phyloP scores from a whole-genome alignment of 2,888 invertebrate genomes.

The Nomada hirtipes region DNA sequence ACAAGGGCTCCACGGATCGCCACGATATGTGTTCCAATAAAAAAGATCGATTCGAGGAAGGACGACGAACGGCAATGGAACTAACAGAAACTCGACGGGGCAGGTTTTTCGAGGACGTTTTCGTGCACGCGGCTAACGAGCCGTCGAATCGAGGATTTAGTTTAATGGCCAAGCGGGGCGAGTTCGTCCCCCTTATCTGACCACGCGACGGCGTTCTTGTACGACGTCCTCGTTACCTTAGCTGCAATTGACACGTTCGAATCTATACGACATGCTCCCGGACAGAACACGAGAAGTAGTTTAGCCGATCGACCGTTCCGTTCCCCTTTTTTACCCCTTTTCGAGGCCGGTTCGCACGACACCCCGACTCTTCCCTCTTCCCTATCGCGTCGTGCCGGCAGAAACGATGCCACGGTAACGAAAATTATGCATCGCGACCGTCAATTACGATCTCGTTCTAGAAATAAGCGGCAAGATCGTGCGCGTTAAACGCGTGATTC shows the following conservation, averaged over 20 bases:
- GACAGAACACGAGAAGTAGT: constrained; percentile 68
- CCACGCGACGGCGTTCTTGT: constrained; percentile 69
- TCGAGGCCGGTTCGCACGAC: constrained; percentile 1
- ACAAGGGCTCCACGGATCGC: too few relatives aligned
- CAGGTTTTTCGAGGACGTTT: constrained; percentile 64
- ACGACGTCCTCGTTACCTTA: constrained; percentile 74
- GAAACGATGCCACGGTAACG: not conserved
- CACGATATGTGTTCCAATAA: too few relatives aligned
- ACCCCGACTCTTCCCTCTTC: not conserved
- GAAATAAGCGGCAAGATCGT: constrained; percentile 14
- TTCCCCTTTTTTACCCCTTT: constrained; percentile 25
- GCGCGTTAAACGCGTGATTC: not conserved
- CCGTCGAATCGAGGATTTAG: constrained; percentile 77
- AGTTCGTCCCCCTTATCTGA: constrained; percentile 72
- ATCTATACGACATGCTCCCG: constrained; percentile 61
- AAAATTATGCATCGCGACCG: constrained; percentile 44
- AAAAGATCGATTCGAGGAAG: constrained; percentile 27
- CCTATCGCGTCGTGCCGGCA: not conserved
- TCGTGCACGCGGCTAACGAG: constrained; percentile 75
- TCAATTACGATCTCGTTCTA: constrained; percentile 43
- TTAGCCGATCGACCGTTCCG: constrained; percentile 53
- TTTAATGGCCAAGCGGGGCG: constrained; percentile 73
- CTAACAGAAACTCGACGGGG: constrained; percentile 56
- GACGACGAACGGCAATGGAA: constrained; percentile 18
- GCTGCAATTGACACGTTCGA: constrained; percentile 77